Base-by-base conservation (phyloP, 2,797 vertebrate species). In the Saxicola maurus region DNA sequence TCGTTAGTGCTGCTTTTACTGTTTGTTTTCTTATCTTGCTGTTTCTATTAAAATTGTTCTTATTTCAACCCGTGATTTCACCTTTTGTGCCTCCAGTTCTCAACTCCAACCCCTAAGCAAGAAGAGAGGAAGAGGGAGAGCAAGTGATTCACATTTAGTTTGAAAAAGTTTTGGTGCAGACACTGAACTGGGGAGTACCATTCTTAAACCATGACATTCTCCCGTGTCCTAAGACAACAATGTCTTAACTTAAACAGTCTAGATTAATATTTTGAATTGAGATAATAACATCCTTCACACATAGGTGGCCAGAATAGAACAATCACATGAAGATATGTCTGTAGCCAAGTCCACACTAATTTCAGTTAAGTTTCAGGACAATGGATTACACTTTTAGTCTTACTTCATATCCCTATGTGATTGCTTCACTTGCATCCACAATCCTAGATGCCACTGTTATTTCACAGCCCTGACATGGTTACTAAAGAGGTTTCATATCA, bases 101-200 rank as follows among this genome's bases (percentile, higher is more conserved):
- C 15, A 23, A 20, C 4, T 40, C 21, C 30, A 66, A n/a, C 4
- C 6, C 5, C 15, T 9, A 72, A 19, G 10, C 0, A 0, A 28
- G 31, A 64, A 57, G 9, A 31, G 16, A 66, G 9, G 15, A 52
- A 27, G 33, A 16, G 12, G 1, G 27, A 59, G 8, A 60, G 15
- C 1, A 9, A 35, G 17, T 13, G 23, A 52, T 25, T 2, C 0
- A 0, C 7, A n/a, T 35, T 3, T 35, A 21, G 6, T n/a, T 53
- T 72, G 33, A 25, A 56, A 35, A 45, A 46, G 15, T 72, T 43
- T 52, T 12, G 0, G 5, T 18, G 60, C 25, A 8, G 10, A 7
- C 6, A 11, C 1, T 46, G 40, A 53, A 24, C 21, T 53, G 25
- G 6, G 10, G 7, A 40, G 9, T n/a, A 28, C 4, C 46, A 23